Conservation (phyloP, 2,113 vertebrate species). For the Hippocampus guttulatus region DNA sequence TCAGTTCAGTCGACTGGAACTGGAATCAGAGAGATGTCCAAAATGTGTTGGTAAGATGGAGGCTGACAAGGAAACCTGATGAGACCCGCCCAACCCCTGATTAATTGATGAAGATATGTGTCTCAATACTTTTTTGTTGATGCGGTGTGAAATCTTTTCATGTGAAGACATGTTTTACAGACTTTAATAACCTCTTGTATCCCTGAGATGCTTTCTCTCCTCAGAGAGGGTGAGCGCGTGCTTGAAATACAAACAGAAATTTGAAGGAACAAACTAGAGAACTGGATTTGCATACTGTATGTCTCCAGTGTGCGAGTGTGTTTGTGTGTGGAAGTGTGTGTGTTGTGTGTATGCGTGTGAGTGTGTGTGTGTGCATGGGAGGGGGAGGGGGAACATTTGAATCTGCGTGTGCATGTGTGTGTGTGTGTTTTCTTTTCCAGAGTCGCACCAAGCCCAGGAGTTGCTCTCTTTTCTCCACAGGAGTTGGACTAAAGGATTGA, state of each 20-base stretch:
- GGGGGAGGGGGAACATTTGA: background rate
- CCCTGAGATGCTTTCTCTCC: slow-evolving; percentile 42
- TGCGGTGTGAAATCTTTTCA: slow-evolving; percentile 4
- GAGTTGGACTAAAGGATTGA: slow-evolving; percentile 62
- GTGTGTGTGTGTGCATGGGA: background rate
- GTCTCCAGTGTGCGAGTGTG: slow-evolving; percentile 23
- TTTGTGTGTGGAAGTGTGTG: slow-evolving; percentile 8
- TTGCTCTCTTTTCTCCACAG: slow-evolving; percentile 73
- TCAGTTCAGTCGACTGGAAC: background rate
- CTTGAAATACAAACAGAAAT: slow-evolving; percentile 22
- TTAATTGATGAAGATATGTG: background rate
- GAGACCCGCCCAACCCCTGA: background rate
- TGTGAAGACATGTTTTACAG: slow-evolving; percentile 21
- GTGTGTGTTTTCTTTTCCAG: slow-evolving; percentile 64
- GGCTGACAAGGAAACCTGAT: background rate
- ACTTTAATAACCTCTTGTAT: slow-evolving; percentile 33
- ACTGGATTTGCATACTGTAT: slow-evolving; percentile 40
- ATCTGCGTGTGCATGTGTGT: slow-evolving; percentile 38
- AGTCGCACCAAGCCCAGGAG: slow-evolving; percentile 57
- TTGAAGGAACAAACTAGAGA: slow-evolving; percentile 33
- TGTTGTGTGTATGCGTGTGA: slow-evolving; percentile 15
- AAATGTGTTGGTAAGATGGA: background rate
- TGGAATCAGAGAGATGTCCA: no score
- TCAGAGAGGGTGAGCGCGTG: slow-evolving; percentile 48
- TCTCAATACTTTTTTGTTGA: background rate